Evolutionary conservation across 1,140 invertebrate species (phyloP).

Genomic region (Cephus cinctus): DNA sequence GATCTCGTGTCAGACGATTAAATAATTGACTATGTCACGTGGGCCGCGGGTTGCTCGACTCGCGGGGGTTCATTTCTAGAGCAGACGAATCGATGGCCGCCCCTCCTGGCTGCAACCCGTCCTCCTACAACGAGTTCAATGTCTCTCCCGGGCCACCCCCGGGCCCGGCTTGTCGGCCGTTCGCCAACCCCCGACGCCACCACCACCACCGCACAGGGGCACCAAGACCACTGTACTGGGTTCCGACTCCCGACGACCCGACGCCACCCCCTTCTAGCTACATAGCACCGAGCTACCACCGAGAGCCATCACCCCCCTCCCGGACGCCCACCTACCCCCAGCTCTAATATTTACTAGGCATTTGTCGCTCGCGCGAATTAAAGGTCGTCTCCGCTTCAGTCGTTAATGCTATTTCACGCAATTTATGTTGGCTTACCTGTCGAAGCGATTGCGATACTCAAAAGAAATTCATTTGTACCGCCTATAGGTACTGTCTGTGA

Average conservation of each 20-base stretch:
- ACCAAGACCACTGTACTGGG: slow-evolving; percentile 3
- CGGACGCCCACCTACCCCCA: slow-evolving; percentile 3
- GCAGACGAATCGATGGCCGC: slow-evolving; percentile 50
- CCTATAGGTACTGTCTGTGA: too few relatives aligned
- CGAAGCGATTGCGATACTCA: slow-evolving; percentile 17
- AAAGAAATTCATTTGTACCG: too few relatives aligned
- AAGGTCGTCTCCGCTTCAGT: slow-evolving; percentile 22
- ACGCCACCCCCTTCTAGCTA: background rate
- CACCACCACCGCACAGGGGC: slow-evolving; percentile 31
- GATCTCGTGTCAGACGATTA: background rate
- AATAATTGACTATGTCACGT: background rate
- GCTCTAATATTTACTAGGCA: slow-evolving; percentile 25
- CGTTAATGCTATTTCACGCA: background rate
- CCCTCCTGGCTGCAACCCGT: slow-evolving; percentile 29
- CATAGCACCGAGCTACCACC: too few relatives aligned
- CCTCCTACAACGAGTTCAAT: slow-evolving; percentile 50
- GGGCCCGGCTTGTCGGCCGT: slow-evolving; percentile 8
- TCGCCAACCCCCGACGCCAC: slow-evolving; percentile 15
- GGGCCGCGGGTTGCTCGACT: slow-evolving; percentile 15
- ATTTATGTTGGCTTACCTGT: slow-evolving; percentile 5
- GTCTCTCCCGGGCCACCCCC: slow-evolving; percentile 46
- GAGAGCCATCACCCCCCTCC: slow-evolving; percentile 1
- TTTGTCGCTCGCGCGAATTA: slow-evolving; percentile 32
- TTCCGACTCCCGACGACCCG: slow-evolving; percentile 5
- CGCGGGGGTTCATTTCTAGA: slow-evolving; percentile 42